phyloP scores from a whole-genome alignment of 2,113 vertebrate species.

The Saccopteryx bilineata region DNA sequence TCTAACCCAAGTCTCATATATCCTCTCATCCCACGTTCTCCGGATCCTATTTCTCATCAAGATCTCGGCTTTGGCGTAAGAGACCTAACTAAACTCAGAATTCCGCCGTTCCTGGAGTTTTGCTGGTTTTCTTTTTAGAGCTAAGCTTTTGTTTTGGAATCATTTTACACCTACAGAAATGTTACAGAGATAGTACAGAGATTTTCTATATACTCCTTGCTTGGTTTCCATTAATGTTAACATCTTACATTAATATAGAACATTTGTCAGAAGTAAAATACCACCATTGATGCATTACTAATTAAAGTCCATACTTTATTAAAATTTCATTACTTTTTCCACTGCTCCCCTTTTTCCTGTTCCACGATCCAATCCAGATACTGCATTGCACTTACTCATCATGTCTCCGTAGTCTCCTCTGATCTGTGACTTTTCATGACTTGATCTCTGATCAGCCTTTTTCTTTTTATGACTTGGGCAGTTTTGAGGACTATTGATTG shows the following conservation, averaged over 20 bases:
- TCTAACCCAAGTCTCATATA: background rate
- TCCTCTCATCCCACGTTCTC: background rate
- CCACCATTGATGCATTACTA: background rate
- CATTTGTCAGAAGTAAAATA: background rate
- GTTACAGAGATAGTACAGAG: background rate
- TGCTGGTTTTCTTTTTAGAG: background rate
- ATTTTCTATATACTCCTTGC: background rate
- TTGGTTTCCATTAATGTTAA: background rate
- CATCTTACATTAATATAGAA: background rate
- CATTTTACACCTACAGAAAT: background rate
- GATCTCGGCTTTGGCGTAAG: background rate
- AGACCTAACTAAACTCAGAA: background rate
- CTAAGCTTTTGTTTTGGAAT: background rate
- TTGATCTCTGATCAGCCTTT: no score
- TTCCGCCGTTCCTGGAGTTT: background rate
- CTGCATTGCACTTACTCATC: background rate
- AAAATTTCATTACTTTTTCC: conserved; percentile 8
- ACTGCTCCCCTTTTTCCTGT: background rate
- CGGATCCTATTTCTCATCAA: background rate
- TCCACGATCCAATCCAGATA: background rate
- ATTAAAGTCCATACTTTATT: background rate
- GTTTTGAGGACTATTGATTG: background rate
- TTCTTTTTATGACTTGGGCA: background rate
- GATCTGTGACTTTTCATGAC: background rate
- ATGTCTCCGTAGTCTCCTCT: background rate